Conservation (phyloP, 2,797 vertebrate species). For the Labroides dimidiatus region DNA sequence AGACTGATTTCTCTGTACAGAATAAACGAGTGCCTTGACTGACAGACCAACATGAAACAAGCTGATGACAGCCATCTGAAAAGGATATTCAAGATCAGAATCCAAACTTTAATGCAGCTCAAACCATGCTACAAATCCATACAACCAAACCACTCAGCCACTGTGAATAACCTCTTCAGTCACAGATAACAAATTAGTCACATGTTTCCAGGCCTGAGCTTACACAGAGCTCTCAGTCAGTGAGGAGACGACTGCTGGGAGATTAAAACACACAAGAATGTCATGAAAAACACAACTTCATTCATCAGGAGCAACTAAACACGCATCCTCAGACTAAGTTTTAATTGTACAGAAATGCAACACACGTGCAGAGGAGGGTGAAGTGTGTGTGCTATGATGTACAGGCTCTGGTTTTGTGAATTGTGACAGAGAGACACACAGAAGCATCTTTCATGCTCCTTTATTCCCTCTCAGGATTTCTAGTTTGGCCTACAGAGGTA, state of each 20-base stretch:
- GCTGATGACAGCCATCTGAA: not conserved
- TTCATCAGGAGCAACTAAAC: not conserved
- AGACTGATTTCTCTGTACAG: not conserved
- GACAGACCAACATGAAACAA: not conserved
- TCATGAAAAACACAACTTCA: constrained; percentile 1
- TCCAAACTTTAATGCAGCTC: not conserved
- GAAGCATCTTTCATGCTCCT: constrained; percentile 53
- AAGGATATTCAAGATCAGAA: not conserved
- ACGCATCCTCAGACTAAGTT: not conserved
- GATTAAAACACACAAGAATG: constrained; percentile 18
- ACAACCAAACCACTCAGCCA: constrained; percentile 11
- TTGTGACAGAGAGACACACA: constrained; percentile 49
- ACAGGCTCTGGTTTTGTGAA: constrained; percentile 27
- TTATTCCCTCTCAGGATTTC: constrained; percentile 18
- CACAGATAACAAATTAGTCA: constrained; percentile 37
- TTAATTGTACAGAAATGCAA: constrained; percentile 1
- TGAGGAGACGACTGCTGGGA: not conserved
- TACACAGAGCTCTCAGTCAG: constrained; percentile 6
- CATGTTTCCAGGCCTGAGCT: constrained; percentile 17
- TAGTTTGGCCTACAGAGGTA: constrained; percentile 24
- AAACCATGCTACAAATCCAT: constrained; percentile 16
- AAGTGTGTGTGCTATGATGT: not conserved
- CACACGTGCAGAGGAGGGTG: not conserved
- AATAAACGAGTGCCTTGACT: not conserved
- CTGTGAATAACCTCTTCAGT: constrained; percentile 32